phyloP scores from a whole-genome alignment of 2,113 vertebrate genomes.

The Saccopteryx leptura region DNA sequence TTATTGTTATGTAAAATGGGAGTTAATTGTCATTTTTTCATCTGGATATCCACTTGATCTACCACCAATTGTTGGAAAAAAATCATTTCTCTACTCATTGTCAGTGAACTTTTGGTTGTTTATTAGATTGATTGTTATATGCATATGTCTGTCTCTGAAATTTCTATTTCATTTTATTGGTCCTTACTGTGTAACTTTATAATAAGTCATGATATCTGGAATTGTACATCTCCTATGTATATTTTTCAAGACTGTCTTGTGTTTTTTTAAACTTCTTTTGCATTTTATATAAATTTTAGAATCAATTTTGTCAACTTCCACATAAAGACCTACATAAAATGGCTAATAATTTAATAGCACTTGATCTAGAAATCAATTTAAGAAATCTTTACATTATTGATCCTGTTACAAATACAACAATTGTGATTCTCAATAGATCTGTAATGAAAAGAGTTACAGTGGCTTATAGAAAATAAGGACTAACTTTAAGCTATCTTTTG shows the following conservation, averaged over 20 bases:
- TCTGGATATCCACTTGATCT: background rate
- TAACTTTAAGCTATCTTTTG: constrained; percentile 28
- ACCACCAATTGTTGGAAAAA: background rate
- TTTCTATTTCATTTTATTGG: background rate
- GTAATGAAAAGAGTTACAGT: background rate
- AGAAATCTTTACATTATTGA: background rate
- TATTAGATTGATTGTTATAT: background rate
- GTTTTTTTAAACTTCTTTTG: background rate
- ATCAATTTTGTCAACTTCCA: background rate
- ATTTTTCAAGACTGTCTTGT: background rate
- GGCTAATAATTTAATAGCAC: background rate
- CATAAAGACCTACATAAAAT: background rate
- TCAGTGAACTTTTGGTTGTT: background rate
- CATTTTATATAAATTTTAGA: background rate
- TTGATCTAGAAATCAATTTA: background rate
- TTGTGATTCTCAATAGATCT: background rate
- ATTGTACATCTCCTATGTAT: background rate
- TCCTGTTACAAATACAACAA: background rate
- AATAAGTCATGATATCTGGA: background rate
- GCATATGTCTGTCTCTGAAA: background rate
- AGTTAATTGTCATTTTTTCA: constrained; percentile 3
- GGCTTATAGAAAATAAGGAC: background rate
- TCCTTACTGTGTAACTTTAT: background rate
- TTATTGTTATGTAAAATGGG: background rate
- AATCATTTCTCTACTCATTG: background rate